These are phyloP conservation scores for Nymphalis c-album DNA, from an alignment of 2,888 invertebrate genomes.

Conservation along the genomic window DNA sequence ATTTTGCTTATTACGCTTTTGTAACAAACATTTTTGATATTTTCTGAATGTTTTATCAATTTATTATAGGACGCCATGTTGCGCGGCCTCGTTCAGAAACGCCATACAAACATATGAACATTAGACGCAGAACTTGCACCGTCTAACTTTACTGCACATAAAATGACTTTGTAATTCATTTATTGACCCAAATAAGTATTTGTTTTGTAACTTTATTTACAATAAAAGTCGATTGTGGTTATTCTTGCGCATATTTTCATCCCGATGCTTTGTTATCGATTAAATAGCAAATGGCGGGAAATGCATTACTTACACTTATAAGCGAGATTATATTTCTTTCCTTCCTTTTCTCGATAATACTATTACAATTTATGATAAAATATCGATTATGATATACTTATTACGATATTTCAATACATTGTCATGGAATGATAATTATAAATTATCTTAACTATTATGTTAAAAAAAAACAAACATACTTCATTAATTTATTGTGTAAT, in stretches of 20 bases:
- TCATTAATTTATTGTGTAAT: too few species aligned
- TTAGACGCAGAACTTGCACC: slow-evolving; percentile 13
- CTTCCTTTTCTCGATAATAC: neutral
- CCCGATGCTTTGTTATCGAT: neutral
- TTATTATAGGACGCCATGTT: slow-evolving; percentile 42
- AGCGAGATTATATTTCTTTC: neutral
- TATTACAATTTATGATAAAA: neutral
- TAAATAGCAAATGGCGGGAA: slow-evolving; percentile 8
- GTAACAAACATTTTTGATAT: slow-evolving; percentile 36
- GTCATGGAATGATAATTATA: too few species aligned
- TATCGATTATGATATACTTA: neutral
- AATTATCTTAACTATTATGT: too few species aligned
- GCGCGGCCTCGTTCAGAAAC: slow-evolving; percentile 42
- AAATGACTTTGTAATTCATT: slow-evolving; percentile 56
- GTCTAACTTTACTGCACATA: neutral
- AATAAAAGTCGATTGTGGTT: neutral
- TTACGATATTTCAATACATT: neutral
- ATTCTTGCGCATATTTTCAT: neutral
- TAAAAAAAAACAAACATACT: too few species aligned
- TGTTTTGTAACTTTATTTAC: neutral
- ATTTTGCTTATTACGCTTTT: slow-evolving; percentile 42
- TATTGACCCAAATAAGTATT: neutral
- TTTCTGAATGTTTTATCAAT: slow-evolving; percentile 41
- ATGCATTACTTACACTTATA: neutral
- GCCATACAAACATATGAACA: slow-evolving; percentile 19